Evolutionary conservation across 2,113 vertebrate species (phyloP).

Genomic region (Pelvicachromis taeniatus): DNA sequence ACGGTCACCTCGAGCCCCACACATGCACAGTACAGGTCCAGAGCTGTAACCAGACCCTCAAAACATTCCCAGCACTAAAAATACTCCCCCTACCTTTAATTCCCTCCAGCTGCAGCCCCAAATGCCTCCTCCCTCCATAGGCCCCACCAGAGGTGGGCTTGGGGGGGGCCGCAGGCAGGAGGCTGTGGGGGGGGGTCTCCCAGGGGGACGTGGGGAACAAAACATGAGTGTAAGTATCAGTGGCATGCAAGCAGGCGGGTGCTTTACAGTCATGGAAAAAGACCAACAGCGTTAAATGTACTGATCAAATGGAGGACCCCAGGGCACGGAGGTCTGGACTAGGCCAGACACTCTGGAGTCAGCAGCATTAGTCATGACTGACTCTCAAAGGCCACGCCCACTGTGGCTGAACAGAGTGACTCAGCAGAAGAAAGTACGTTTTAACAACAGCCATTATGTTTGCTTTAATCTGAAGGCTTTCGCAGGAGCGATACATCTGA

Average conservation of each 20-base stretch:
- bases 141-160: slow-evolving; percentile 39
- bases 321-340: slow-evolving; percentile 12
- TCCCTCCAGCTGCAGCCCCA: slow-evolving; percentile 58
- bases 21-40: slow-evolving; percentile 18
- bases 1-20: slow-evolving; percentile 30
- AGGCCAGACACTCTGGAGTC: slow-evolving; percentile 62
- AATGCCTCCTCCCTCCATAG: slow-evolving; percentile 1
- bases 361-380: slow-evolving; percentile 32
- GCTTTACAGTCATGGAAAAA: slow-evolving; percentile 42
- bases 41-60: slow-evolving; percentile 50
- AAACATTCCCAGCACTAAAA: slow-evolving; percentile 63
- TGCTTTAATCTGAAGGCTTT: not conserved
- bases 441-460: not conserved
- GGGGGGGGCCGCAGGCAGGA: not conserved
- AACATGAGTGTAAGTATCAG: slow-evolving; percentile 6
- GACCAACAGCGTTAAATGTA: slow-evolving; percentile 31
- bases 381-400: slow-evolving; percentile 2
- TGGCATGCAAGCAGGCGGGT: not conserved
- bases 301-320: slow-evolving; percentile 41
- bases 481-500: not conserved
- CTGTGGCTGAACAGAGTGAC: slow-evolving; percentile 20
- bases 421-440: slow-evolving; percentile 2
- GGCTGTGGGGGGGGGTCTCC: slow-evolving; percentile 14
- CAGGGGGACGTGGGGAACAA: not conserved
- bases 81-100: slow-evolving; percentile 61